Evolutionary conservation across 2,797 vertebrate genomes (phyloP).

Genomic region (Malurus leucopterus): DNA sequence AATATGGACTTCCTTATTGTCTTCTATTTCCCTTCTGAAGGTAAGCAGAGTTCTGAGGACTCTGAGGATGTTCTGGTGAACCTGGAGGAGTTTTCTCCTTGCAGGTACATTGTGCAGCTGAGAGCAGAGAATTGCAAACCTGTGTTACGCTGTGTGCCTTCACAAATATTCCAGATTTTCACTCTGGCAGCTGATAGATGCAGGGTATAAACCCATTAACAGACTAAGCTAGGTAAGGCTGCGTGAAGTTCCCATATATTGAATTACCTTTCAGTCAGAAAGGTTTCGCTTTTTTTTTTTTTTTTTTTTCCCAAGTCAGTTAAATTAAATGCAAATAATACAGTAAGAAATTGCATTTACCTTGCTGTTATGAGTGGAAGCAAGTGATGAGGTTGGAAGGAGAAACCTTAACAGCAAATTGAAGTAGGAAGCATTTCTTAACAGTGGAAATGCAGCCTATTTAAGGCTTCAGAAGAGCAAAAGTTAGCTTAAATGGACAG

Average conservation of each 20-base stretch:
- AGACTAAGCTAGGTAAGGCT: background rate
- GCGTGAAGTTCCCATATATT: background rate
- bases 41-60: background rate
- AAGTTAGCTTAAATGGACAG: background rate
- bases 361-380: background rate
- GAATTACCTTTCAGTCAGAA: background rate
- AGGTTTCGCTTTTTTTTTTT: background rate
- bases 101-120: background rate
- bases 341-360: background rate
- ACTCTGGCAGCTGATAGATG: background rate
- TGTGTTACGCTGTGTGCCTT: background rate
- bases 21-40: background rate
- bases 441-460: background rate
- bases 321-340: background rate
- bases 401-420: background rate
- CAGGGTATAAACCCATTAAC: background rate
- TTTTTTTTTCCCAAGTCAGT: background rate
- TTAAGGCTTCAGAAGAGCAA: background rate
- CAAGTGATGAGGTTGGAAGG: background rate
- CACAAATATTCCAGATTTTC: background rate
- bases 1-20: constrained; percentile 53
- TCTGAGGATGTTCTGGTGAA: constrained; percentile 12
- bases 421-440: background rate
- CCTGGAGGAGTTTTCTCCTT: background rate
- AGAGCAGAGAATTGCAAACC: background rate